phyloP scores from a whole-genome alignment of 1,140 invertebrate genomes.

The Charaxes varanes region DNA sequence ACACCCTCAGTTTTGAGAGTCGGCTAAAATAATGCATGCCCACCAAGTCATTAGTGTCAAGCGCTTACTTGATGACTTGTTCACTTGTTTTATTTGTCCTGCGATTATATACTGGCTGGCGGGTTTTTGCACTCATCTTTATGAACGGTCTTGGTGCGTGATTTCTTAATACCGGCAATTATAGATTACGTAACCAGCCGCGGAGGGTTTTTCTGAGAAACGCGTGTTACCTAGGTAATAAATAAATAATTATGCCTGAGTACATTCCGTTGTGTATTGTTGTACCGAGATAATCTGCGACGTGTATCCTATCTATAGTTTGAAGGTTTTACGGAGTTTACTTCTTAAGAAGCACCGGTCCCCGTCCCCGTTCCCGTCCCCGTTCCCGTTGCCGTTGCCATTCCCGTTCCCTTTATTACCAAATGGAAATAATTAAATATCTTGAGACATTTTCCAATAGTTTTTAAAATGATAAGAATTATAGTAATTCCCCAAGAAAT shows the following conservation, averaged over 20 bases:
- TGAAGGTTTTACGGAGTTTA: no score
- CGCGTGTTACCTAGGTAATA: constrained; percentile 9
- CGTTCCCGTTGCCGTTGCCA: no score
- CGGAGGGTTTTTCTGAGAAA: constrained; percentile 16
- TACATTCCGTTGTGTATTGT: constrained; percentile 1
- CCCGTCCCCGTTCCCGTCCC: no score
- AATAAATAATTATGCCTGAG: constrained; percentile 6
- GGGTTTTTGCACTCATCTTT: constrained; percentile 39
- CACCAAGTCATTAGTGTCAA: constrained; percentile 1
- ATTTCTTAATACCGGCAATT: constrained; percentile 23
- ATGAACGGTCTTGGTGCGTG: constrained; percentile 7
- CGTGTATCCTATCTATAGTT: no score
- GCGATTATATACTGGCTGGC: constrained; percentile 37
- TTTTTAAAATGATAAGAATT: no score
- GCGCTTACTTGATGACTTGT: constrained; percentile 36
- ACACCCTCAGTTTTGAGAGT: no score
- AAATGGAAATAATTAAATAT: no score
- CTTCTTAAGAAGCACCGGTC: no score
- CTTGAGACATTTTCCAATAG: no score
- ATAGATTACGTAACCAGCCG: constrained; percentile 17
- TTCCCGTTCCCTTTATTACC: no score
- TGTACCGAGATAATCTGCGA: neutral
- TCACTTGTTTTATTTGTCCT: constrained; percentile 35
- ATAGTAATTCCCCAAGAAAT: no score
- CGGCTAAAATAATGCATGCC: no score